Conservation (phyloP, 1,140 invertebrate species). For the Ditylenchus dipsaci region DNA sequence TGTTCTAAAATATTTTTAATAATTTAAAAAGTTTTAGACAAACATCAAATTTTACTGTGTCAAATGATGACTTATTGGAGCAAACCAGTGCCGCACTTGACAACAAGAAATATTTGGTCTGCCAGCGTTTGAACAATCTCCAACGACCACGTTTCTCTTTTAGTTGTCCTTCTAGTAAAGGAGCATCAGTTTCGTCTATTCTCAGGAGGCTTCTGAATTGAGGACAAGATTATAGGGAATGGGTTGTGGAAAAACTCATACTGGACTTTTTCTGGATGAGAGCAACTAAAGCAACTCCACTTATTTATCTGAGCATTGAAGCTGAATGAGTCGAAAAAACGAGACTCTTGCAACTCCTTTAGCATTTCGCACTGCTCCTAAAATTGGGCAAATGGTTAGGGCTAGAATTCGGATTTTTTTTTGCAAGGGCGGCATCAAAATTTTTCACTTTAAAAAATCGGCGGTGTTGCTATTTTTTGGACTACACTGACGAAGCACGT, state of each 20-base stretch:
- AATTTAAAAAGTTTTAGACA: not conserved
- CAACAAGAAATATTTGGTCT: constrained; percentile 84
- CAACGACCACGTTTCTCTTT: constrained; percentile 91
- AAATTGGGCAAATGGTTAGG: not conserved
- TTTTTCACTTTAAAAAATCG: no score
- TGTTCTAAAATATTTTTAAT: not conserved
- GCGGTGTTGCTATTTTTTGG: no score
- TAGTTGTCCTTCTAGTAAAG: constrained; percentile 73
- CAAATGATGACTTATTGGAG: constrained; percentile 1
- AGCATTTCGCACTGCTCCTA: constrained; percentile 78
- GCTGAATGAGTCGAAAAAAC: constrained; percentile 88
- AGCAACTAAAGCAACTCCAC: constrained; percentile 84
- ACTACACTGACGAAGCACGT: no score
- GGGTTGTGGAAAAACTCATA: constrained; percentile 64
- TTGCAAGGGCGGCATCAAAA: no score
- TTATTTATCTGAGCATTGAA: constrained; percentile 65
- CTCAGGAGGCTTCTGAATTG: constrained; percentile 59
- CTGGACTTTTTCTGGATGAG: constrained; percentile 78
- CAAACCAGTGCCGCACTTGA: constrained; percentile 75
- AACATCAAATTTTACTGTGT: not conserved
- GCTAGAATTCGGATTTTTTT: no score
- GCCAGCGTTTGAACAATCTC: constrained; percentile 79
- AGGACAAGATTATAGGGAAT: constrained; percentile 14
- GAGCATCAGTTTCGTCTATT: constrained; percentile 5
- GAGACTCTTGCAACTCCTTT: constrained; percentile 76